Conservation (phyloP, 1,140 invertebrate species). For the Atta texana region DNA sequence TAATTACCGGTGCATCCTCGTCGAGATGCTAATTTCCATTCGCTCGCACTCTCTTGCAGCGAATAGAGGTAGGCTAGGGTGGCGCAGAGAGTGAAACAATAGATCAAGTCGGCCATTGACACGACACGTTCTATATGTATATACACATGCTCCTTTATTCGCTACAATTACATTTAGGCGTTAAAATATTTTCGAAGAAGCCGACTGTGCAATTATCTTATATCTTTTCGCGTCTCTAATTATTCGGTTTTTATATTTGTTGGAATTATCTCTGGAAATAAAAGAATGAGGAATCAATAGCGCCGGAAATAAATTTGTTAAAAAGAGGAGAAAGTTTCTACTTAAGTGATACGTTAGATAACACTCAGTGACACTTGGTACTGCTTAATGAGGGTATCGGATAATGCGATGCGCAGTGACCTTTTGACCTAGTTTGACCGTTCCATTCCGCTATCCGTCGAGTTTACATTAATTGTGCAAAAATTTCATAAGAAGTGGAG, state of each 20-base stretch:
- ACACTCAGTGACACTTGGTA: constrained; percentile 40
- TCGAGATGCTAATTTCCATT: constrained; percentile 65
- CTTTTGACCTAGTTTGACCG: constrained; percentile 49
- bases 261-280: not conserved
- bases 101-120: constrained; percentile 44
- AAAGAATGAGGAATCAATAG: not conserved
- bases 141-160: not conserved
- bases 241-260: not conserved
- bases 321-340: constrained; percentile 26
- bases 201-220: not conserved
- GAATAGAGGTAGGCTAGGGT: not conserved
- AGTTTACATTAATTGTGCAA: constrained; percentile 34
- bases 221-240: not conserved
- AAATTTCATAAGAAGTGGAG: constrained; percentile 34
- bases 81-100: not conserved
- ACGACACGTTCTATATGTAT: not conserved
- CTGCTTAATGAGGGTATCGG: constrained; percentile 39
- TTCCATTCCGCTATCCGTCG: constrained; percentile 8
- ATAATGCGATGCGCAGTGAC: constrained; percentile 46
- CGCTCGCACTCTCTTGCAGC: constrained; percentile 55
- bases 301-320: constrained; percentile 26
- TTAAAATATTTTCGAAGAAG: not conserved
- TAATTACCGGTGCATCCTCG: constrained; percentile 66
- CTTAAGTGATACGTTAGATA: constrained; percentile 3
- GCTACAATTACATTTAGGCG: not conserved